These are phyloP conservation scores for Cryptoprocta ferox DNA, from an alignment of 2,797 vertebrate species.

Conservation along the genomic window DNA sequence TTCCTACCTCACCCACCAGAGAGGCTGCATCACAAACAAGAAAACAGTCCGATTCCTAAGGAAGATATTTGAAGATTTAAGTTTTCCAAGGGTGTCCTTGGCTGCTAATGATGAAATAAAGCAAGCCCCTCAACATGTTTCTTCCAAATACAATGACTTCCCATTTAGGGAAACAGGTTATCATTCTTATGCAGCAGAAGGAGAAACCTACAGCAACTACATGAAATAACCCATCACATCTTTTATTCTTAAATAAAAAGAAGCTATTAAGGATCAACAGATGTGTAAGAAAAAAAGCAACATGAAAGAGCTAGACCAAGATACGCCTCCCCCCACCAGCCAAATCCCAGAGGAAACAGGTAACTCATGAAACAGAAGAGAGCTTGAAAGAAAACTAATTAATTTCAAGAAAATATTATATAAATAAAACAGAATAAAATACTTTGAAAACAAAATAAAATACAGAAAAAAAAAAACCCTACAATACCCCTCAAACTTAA, in stretches of 20 bases:
- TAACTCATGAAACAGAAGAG: neutral
- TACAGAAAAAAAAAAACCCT: neutral
- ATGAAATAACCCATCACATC: neutral
- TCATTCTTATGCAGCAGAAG: neutral
- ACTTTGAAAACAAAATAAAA: no score
- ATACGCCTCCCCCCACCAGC: neutral
- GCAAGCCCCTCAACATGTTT: no score
- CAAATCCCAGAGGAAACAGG: neutral
- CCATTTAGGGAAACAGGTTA: neutral
- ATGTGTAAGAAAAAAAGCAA: neutral
- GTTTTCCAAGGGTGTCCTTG: neutral
- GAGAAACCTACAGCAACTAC: neutral
- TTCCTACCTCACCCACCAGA: neutral
- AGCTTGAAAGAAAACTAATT: slow-evolving; percentile 12
- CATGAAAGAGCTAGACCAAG: neutral
- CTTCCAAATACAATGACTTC: neutral
- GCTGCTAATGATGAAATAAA: neutral
- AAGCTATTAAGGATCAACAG: neutral
- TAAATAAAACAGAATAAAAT: neutral
- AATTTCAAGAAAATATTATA: neutral
- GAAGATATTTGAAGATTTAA: neutral
- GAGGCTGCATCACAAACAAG: neutral
- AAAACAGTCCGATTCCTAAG: neutral
- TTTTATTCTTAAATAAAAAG: slow-evolving; percentile 15
- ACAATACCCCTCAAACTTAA: neutral